Evolutionary conservation across 2,113 vertebrate genomes (phyloP).

Genomic region (Elgaria multicarinata): DNA sequence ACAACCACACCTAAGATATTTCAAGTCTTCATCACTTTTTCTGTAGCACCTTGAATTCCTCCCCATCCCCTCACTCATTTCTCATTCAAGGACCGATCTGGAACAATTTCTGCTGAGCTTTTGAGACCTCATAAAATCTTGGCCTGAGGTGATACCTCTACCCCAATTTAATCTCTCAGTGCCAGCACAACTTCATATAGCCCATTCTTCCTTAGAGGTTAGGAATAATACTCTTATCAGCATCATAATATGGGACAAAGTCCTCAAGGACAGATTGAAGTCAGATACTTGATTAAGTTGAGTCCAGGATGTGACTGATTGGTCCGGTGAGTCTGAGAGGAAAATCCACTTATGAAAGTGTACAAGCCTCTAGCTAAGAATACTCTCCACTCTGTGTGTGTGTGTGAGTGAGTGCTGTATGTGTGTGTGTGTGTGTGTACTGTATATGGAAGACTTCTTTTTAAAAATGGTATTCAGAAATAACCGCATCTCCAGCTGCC

Average conservation of each 20-base stretch:
- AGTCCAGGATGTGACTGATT: constrained; percentile 16
- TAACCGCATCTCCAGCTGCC: not conserved
- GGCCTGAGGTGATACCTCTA: not conserved
- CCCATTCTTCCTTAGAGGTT: constrained; percentile 5
- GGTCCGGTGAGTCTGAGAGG: not conserved
- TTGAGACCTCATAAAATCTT: not conserved
- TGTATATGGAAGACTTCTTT: too few relatives aligned
- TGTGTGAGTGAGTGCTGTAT: not conserved
- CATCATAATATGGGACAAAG: constrained; percentile 15
- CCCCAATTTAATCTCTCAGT: not conserved
- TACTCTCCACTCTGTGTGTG: not conserved
- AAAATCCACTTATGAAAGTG: not conserved
- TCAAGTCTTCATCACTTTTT: not conserved
- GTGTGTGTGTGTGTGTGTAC: too few relatives aligned
- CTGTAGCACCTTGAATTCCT: not conserved
- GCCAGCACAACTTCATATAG: accelerated
- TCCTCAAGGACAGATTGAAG: not conserved
- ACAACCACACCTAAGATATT: not conserved
- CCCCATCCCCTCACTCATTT: not conserved
- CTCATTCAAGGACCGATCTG: constrained; percentile 3
- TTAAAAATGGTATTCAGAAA: not conserved
- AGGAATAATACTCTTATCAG: constrained; percentile 24
- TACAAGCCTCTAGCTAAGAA: not conserved
- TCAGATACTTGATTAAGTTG: constrained; percentile 23
- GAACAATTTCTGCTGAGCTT: not conserved